phyloP scores from a whole-genome alignment of 1,140 invertebrate genomes.

The Brachionus angularis region DNA sequence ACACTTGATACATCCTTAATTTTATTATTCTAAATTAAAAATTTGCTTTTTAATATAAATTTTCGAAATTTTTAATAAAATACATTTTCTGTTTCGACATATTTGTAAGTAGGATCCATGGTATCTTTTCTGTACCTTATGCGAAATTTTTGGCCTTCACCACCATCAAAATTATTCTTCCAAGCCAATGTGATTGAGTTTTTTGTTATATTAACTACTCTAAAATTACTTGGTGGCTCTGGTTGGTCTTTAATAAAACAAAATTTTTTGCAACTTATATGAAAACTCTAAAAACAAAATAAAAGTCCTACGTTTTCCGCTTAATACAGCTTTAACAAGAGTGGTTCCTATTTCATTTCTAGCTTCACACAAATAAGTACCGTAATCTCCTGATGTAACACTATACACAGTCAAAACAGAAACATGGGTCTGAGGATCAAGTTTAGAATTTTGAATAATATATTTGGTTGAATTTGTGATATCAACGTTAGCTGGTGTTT shows the following conservation, averaged over 20 bases:
- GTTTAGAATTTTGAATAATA: constrained; percentile 6
- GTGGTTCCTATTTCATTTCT: constrained; percentile 23
- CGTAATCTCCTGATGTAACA: constrained; percentile 37
- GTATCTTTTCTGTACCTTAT: constrained; percentile 38
- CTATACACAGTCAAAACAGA: constrained; percentile 20
- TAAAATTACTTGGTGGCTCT: constrained; percentile 36
- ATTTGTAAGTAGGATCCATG: constrained; percentile 41
- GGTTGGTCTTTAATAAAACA: constrained; percentile 33
- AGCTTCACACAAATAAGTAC: constrained; percentile 28
- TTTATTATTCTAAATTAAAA: background rate
- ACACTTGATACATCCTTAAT: background rate
- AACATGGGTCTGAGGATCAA: background rate
- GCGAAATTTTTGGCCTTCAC: constrained; percentile 32
- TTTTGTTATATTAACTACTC: constrained; percentile 32
- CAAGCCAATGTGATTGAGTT: constrained; percentile 24
- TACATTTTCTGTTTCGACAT: constrained; percentile 32
- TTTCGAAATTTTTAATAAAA: background rate
- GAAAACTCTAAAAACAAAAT: background rate
- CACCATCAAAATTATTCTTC: constrained; percentile 38
- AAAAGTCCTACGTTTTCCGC: constrained; percentile 36
- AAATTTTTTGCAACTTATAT: background rate
- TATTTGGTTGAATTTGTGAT: constrained; percentile 40
- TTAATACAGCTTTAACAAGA: constrained; percentile 19
- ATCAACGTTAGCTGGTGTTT: constrained; percentile 9
- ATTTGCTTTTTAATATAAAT: too few relatives aligned